Base-by-base conservation (phyloP, 2,888 invertebrate species). In the Trypoxylon attenuatum region DNA sequence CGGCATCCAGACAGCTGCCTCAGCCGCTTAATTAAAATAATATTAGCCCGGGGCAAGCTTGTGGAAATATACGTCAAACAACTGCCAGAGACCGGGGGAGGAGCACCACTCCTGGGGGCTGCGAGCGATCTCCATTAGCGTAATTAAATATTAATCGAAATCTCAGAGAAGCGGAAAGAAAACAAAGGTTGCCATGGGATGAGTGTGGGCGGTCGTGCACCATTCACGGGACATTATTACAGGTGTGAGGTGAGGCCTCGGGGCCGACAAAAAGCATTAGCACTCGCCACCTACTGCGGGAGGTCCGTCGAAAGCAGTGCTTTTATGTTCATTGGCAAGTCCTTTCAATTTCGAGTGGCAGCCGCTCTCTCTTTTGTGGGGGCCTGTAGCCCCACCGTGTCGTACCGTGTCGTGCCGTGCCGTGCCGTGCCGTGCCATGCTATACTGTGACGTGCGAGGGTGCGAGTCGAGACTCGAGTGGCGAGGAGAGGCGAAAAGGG, bases 291-390 rank as follows among this genome's bases (percentile, higher is more conserved):
- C 60, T 61, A 58, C 41, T 38, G 27, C 43, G 53, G 51, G 60
- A 10, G 19, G 42, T n/a, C 16, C 15, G 4, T 18, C n/a, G 18
- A 41, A 39, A 29, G 39, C 45, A 54, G 43, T 66, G 39, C 71
- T 70, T 59, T 22, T 18, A 33, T 33, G 19, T 52, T 66, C 66
- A 70, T 66, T 58, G 56, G 58, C 29, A 54, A 52, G 42, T 71
- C 54, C 67, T 57, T 71, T 71, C 60, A 67, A 47, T 25, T 42
- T 71, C 47, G 63, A 71, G 71, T 63, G 49, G 51, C 33, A 1
- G 15, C 38, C 45, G 54, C 42, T 43, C 58, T 46, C 62, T 75
- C 73, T 73, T 68, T 67, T n/a, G n/a, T n/a, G n/a, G n/a, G n/a
- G n/a, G n/a, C n/a, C n/a, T n/a, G n/a, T n/a, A n/a, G n/a, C n/a